These are phyloP conservation scores for Polymixis lichenea DNA, from an alignment of 2,888 invertebrate species.

Conservation along the genomic window DNA sequence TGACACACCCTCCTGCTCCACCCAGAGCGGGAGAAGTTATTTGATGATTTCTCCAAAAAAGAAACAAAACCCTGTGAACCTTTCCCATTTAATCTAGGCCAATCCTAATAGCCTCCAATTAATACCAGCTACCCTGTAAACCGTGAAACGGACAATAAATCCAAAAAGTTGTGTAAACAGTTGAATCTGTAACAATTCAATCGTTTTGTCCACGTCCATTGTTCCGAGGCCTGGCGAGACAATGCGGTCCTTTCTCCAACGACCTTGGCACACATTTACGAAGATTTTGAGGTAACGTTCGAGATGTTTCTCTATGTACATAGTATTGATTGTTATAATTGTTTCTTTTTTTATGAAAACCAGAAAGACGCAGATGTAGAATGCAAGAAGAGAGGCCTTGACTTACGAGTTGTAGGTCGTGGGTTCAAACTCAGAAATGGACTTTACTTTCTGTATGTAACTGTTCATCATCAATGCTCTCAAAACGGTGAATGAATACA, in stretches of 20 bases:
- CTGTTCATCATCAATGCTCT: too few relatives aligned
- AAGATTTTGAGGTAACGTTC: conserved; percentile 32
- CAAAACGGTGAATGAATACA: too few relatives aligned
- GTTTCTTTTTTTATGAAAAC: too few relatives aligned
- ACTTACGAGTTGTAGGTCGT: too few relatives aligned
- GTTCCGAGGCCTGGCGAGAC: conserved; percentile 24
- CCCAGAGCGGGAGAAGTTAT: too few relatives aligned
- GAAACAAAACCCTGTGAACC: too few relatives aligned
- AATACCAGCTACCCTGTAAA: conserved; percentile 4
- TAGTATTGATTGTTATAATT: conserved; percentile 33
- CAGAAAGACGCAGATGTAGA: too few relatives aligned
- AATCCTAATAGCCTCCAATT: conserved; percentile 12
- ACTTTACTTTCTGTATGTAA: too few relatives aligned
- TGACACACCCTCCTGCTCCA: too few relatives aligned
- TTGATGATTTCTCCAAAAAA: too few relatives aligned
- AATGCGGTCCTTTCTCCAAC: conserved; percentile 43
- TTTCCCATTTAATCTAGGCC: not conserved
- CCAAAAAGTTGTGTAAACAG: conserved; percentile 40
- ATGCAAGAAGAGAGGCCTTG: too few relatives aligned
- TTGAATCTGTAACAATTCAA: conserved; percentile 42
- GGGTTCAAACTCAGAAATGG: too few relatives aligned
- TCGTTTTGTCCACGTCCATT: conserved; percentile 42
- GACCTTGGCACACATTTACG: conserved; percentile 25
- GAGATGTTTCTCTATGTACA: not conserved
- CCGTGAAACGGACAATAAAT: conserved; percentile 36